Conservation (phyloP, 2,888 invertebrate species). For the Pseudoips prasinana region DNA sequence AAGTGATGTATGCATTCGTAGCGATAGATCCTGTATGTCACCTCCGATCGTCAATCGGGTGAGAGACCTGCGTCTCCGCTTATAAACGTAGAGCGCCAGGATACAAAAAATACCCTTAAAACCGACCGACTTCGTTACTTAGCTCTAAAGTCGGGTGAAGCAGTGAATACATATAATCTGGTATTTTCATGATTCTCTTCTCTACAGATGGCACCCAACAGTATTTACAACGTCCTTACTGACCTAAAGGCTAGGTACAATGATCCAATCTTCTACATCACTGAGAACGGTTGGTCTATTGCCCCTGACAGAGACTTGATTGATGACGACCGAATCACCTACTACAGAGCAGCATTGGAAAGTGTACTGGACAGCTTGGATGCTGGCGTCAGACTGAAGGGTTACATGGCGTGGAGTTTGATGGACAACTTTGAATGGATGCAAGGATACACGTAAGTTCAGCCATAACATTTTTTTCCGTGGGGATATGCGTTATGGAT, state of each 20-base stretch:
- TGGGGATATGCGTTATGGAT: too few species aligned
- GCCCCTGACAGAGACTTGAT: slow-evolving; percentile 39
- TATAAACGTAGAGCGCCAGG: too few species aligned
- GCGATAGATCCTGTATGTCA: too few species aligned
- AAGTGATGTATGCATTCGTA: too few species aligned
- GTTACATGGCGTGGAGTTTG: slow-evolving; percentile 83
- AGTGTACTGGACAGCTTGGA: slow-evolving; percentile 60
- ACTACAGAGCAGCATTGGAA: slow-evolving; percentile 64
- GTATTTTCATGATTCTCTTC: not conserved
- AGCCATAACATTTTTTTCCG: too few species aligned
- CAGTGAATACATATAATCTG: too few species aligned
- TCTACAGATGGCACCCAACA: slow-evolving; percentile 77
- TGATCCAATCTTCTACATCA: slow-evolving; percentile 78
- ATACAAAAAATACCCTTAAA: too few species aligned
- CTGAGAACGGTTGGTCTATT: slow-evolving; percentile 83
- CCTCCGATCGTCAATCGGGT: too few species aligned
- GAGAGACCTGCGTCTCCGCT: too few species aligned
- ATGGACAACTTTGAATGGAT: slow-evolving; percentile 86
- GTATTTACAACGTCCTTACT: slow-evolving; percentile 76
- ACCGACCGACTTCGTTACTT: too few species aligned
- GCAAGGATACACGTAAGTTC: slow-evolving; percentile 78
- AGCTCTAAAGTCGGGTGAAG: too few species aligned
- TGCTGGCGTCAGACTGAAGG: slow-evolving; percentile 66
- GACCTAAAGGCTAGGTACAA: slow-evolving; percentile 72
- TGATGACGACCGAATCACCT: slow-evolving; percentile 68